Percentiles rank a stretch among this genome's conserved stretches.
Evolutionary conservation across 2,113 vertebrate genomes (phyloP).

Genomic region (Pelmatolapia mariae): DNA sequence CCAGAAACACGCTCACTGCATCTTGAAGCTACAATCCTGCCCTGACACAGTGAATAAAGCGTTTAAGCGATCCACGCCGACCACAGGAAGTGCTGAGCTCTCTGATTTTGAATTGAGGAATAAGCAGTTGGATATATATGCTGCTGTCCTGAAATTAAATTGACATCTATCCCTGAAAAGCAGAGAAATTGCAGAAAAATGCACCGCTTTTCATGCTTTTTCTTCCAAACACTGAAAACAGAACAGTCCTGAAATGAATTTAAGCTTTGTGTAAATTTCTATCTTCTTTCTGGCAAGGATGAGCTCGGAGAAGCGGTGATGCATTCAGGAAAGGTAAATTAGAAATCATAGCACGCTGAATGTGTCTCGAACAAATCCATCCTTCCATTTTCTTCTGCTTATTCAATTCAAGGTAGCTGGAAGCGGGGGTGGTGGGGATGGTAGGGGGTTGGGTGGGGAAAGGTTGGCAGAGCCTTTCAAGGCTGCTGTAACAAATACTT

Average conservation of each 20-base stretch:
- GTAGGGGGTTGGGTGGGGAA: fast-evolving
- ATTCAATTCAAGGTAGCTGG: neutral
- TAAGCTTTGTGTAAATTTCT: neutral
- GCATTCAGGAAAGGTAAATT: neutral
- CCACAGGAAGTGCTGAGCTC: neutral
- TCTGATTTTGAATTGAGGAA: neutral
- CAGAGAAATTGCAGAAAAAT: neutral
- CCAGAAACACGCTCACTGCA: neutral
- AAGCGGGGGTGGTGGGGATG: fast-evolving
- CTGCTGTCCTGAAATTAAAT: neutral
- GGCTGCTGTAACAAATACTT: neutral
- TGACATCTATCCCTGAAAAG: neutral
- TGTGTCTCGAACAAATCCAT: neutral
- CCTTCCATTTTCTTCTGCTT: neutral
- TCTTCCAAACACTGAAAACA: neutral
- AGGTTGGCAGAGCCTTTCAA: neutral
- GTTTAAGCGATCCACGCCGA: neutral
- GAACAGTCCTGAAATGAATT: neutral
- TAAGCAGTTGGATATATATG: neutral
- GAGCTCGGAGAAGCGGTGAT: neutral
- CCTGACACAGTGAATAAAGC: fast-evolving
- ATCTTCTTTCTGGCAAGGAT: neutral
- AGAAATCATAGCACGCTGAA: neutral
- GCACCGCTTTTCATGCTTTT: neutral
- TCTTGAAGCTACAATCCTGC: neutral